Evolutionary conservation across 2,888 invertebrate species (phyloP).

Genomic region (Pantelozetes paolii): DNA sequence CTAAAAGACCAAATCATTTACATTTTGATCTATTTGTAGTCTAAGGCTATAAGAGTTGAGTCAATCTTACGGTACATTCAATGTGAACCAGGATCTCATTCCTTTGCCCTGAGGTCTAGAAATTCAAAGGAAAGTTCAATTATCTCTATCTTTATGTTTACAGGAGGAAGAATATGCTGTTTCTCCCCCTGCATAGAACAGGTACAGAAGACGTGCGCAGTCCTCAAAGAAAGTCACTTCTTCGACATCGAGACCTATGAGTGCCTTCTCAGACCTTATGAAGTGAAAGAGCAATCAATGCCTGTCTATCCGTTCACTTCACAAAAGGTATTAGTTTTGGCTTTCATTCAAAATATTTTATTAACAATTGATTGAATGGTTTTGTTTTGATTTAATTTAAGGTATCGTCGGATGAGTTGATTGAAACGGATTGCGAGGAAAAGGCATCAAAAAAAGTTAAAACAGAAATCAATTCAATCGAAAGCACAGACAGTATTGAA

Average conservation of each 20-base stretch:
- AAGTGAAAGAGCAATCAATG: constrained; percentile 56
- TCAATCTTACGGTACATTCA: constrained; percentile 24
- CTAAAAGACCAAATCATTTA: constrained; percentile 16
- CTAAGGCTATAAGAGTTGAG: constrained; percentile 15
- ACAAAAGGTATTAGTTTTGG: not conserved
- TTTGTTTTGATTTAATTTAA: constrained; percentile 16
- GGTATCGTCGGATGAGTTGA: not conserved
- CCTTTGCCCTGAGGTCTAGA: not conserved
- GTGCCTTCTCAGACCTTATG: constrained; percentile 72
- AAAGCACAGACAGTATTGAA: not conserved
- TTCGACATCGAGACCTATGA: constrained; percentile 80
- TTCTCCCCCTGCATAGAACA: constrained; percentile 99
- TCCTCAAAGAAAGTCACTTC: constrained; percentile 69
- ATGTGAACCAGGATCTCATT: constrained; percentile 36
- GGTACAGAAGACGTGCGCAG: constrained; percentile 79
- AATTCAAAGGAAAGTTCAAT: not conserved
- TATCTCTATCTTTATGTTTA: constrained; percentile 50
- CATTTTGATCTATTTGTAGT: constrained; percentile 12
- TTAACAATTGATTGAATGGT: not conserved
- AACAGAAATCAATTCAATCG: constrained; percentile 10
- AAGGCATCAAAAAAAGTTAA: constrained; percentile 13
- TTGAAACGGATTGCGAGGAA: constrained; percentile 1
- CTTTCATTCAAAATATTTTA: not conserved
- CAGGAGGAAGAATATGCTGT: constrained; percentile 86
- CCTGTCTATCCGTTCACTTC: constrained; percentile 43